Percentiles rank a stretch among this genome's conserved stretches.
phyloP scores from a whole-genome alignment of 1,140 invertebrate species.

The Eumeta japonica region DNA sequence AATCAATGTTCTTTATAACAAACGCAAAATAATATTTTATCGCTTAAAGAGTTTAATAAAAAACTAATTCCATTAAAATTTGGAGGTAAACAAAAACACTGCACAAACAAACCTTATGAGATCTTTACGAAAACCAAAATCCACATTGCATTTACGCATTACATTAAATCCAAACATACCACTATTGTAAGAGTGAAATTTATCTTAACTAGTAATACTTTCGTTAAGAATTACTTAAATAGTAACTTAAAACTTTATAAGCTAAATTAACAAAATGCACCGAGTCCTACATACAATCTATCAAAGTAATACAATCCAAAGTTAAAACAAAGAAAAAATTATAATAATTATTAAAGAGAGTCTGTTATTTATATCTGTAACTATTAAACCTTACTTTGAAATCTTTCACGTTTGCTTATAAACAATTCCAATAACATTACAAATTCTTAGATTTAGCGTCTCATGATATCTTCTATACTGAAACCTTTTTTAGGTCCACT shows the following conservation, averaged over 20 bases:
- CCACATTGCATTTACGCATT: slow-evolving; percentile 33
- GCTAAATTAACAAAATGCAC: slow-evolving; percentile 18
- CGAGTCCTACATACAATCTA: no score
- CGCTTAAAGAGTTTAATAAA: no score
- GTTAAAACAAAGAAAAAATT: no score
- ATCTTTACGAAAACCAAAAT: slow-evolving; percentile 57
- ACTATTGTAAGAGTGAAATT: slow-evolving; percentile 1
- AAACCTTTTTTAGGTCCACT: slow-evolving; percentile 63
- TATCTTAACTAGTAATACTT: slow-evolving; percentile 47
- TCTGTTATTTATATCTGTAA: no score
- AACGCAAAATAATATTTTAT: no score
- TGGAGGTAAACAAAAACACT: slow-evolving; percentile 54
- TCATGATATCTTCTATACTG: slow-evolving; percentile 74
- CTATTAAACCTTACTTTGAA: no score
- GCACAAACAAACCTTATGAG: slow-evolving; percentile 56
- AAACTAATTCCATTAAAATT: slow-evolving; percentile 41
- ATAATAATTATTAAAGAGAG: no score
- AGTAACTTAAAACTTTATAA: slow-evolving; percentile 10
- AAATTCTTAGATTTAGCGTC: slow-evolving; percentile 54
- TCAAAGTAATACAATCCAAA: slow-evolving; percentile 16
- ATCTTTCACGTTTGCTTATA: no score
- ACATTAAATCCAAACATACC: slow-evolving; percentile 24
- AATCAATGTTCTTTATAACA: no score
- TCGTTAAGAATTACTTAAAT: slow-evolving; percentile 12
- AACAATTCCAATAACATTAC: no score